Percentiles rank a stretch among this genome's conserved stretches.
phyloP scores from a whole-genome alignment of 64 coral and sea anemone genomes.

The Pachyseris speciosa region DNA sequence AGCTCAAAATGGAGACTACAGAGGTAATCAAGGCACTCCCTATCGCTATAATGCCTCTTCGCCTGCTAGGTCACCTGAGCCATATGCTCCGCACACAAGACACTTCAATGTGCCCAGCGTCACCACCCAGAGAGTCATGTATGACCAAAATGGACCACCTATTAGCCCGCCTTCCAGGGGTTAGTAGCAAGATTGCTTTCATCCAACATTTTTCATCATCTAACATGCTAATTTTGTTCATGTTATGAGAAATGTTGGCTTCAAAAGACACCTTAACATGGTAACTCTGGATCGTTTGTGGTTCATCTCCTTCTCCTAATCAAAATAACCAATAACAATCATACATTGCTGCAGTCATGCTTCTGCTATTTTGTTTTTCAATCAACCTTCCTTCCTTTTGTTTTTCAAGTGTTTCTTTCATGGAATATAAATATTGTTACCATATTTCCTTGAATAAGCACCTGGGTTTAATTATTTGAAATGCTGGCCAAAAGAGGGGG shows the following conservation, averaged over 20 bases:
- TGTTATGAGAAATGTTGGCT: neutral
- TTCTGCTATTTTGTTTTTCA: neutral
- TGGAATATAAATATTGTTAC: too few relatives aligned
- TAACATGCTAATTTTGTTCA: neutral
- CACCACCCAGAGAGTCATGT: slow-evolving; percentile 64
- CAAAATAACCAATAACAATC: neutral
- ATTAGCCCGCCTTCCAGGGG: slow-evolving; percentile 27
- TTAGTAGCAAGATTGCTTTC: slow-evolving; percentile 7
- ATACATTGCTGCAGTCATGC: neutral
- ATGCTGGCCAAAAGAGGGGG: too few relatives aligned
- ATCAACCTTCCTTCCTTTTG: too few relatives aligned
- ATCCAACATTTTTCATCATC: slow-evolving; percentile 32
- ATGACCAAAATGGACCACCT: slow-evolving; percentile 71
- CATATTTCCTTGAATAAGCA: too few relatives aligned
- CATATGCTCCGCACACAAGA: slow-evolving; percentile 31
- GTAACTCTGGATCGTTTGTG: neutral
- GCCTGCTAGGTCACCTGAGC: slow-evolving; percentile 1
- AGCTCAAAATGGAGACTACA: slow-evolving; percentile 2
- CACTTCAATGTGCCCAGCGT: slow-evolving; percentile 59
- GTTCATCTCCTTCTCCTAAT: neutral
- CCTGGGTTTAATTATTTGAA: too few relatives aligned
- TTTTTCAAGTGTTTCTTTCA: too few relatives aligned
- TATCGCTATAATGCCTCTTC: slow-evolving; percentile 19
- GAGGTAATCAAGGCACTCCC: slow-evolving; percentile 29
- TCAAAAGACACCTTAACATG: neutral